Evolutionary conservation across 2,888 invertebrate genomes (phyloP).

Genomic region (Apodemia duryi): DNA sequence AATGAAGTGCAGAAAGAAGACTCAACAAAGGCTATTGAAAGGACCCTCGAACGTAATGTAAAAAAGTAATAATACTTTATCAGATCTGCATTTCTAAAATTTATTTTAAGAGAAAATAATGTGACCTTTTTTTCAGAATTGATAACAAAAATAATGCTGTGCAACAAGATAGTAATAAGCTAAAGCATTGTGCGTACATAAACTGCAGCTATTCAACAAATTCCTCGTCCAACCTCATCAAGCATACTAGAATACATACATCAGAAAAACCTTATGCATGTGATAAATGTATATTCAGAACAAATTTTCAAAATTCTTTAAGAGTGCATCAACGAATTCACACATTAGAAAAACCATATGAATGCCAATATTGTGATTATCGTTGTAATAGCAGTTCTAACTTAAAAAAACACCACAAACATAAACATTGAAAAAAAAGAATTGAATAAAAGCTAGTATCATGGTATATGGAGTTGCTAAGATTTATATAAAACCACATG

Average conservation of each 20-base stretch:
- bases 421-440: constrained; percentile 43
- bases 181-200: constrained; percentile 59
- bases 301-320: constrained; percentile 68
- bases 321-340: constrained; percentile 67
- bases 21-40: constrained; percentile 6
- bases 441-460: no score
- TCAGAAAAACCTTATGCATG: constrained; percentile 67
- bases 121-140: constrained; percentile 40
- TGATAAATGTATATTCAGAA: constrained; percentile 66
- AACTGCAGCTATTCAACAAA: constrained; percentile 77
- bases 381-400: constrained; percentile 72
- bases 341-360: constrained; percentile 59
- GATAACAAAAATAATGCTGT: constrained; percentile 60
- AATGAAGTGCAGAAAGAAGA: constrained; percentile 17
- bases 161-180: constrained; percentile 59
- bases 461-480: no score
- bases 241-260: constrained; percentile 65
- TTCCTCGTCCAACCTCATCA: constrained; percentile 64
- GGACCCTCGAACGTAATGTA: background rate
- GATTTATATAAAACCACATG: no score
- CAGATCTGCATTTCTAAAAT: background rate
- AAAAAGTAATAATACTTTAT: constrained; percentile 7
- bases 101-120: constrained; percentile 8
- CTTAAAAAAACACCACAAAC: constrained; percentile 63
- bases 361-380: constrained; percentile 59